Evolutionary conservation across 2,797 vertebrate species (phyloP), one percentile per base, ranked within the genome.

Genomic region (Falco rusticolus): DNA sequence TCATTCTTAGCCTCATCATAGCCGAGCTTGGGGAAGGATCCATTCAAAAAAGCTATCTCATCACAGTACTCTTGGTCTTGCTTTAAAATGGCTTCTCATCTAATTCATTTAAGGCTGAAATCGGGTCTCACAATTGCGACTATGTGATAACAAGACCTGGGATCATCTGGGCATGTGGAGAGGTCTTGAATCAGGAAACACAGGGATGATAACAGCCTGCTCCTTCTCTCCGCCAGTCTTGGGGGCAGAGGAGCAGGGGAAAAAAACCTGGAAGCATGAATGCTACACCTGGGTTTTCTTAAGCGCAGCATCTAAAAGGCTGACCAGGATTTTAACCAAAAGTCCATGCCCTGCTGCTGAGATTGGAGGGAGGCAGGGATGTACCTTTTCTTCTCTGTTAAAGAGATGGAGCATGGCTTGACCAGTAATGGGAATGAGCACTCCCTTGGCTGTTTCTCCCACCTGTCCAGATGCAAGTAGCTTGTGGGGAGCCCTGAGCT

Each of bases 1-100:
- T 66, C 5, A 0, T 56, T 60, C 68, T 64, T 45, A 70, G 57
- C 65, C 70, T 84, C 54, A 19, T 63, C 43, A 51, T 51, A 92
- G 75, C 45, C 66, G 47, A 70, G 61, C 74, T 25, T 75, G 31
- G 57, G 74, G 66, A 92, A 96, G 63, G 85, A 95, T 95, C 85
- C 60, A 54, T 90, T 89, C 93, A 87, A n/a, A 94, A 95, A 91
- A 84, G 51, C 74, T 86, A 45, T 54, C 86, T 92, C 48, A 63
- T 74, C 72, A 57, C 45, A 79, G 56, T 72, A 43, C 14, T 89
- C 69, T 53, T 75, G 33, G 37, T 86, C 72, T 85, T 86, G 83
- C 64, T 87, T 93, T 95, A 76, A 96, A 95, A 96, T 95, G 96
- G 94, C 90, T 96, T 78, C 95, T 95, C 63, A 86, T 88, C 69